Evolutionary conservation across 2,888 invertebrate genomes (phyloP), one percentile per base, ranked within the genome.

Genomic region (Cerastis rubricosa): DNA sequence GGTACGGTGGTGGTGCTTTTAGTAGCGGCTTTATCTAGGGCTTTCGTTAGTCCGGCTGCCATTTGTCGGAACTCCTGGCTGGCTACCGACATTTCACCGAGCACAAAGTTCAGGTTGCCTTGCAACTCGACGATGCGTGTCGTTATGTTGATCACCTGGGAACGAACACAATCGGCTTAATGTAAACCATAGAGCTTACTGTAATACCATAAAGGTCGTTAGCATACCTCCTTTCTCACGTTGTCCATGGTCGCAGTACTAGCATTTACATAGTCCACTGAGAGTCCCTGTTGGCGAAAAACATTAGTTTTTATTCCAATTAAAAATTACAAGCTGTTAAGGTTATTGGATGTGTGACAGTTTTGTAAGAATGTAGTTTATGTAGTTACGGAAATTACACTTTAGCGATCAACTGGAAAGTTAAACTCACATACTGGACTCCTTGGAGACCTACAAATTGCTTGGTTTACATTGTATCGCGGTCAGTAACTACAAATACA

Each of bases 51-150:
- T 0, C 98, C 98, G 0, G 96, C 95, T 92, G 98, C 98, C 84
- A 99, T 98, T 90, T 97, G 97, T 90, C 98, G 98, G 94, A 99
- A 99, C 93, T 99, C 99, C 87, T 98, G 98, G 2, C 98, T 98
- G 51, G 98, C 98, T 12, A 99, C 94, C 0, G 98, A 98, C 76
- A 99, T 94, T 75, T 98, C 97, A 11, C 99, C 99, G 79, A 99
- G 94, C 66, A 98, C 96, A 91, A 97, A 98, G 94, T 99, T 99
- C 80, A 99, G 96, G 93, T 99, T 98, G 72, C 98, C 98, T 85
- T 98, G 98, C 47, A 99, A 98, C 91, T 98, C 98, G 2, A 97
- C 91, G 97, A 99, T 98, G 74, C 98, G 97, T 84, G 97, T 97
- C 22, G 98, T 98, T 85, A 99, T 98, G 88, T 97, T 97, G 29